Percentiles rank a stretch among this genome's conserved stretches.
These are phyloP conservation scores for Takifugu flavidus DNA, from an alignment of 2,113 vertebrate species.

Conservation along the genomic window DNA sequence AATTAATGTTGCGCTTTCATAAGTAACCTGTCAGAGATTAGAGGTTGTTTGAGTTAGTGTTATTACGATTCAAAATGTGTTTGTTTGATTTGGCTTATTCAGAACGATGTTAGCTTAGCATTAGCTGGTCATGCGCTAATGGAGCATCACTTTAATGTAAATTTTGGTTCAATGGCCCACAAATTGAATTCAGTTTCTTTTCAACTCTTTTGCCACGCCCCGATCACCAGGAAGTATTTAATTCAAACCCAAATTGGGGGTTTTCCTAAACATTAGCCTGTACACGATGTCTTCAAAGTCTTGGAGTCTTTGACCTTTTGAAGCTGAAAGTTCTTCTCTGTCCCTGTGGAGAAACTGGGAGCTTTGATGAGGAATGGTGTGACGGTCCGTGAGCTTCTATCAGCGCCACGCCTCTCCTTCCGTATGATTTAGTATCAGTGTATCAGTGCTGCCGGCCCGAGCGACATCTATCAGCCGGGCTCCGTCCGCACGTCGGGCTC, in stretches of 20 bases:
- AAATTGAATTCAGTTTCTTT: not conserved
- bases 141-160: not conserved
- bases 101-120: not conserved
- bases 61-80: not conserved
- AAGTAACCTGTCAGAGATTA: no score
- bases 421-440: constrained; percentile 55
- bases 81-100: no score
- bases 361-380: constrained; percentile 47
- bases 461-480: constrained; percentile 57
- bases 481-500: constrained; percentile 39
- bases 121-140: not conserved
- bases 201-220: not conserved
- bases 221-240: no score
- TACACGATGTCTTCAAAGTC: not conserved
- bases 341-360: no score
- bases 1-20: no score
- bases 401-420: constrained; percentile 28
- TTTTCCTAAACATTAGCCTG: no score
- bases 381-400: constrained; percentile 59
- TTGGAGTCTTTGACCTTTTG: not conserved
- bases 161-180: not conserved
- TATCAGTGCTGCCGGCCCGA: constrained; percentile 39
- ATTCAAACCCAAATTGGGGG: no score
- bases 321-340: no score
- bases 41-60: no score